phyloP scores from a whole-genome alignment of 2,113 vertebrate genomes.

The Sporophila hypoxantha region DNA sequence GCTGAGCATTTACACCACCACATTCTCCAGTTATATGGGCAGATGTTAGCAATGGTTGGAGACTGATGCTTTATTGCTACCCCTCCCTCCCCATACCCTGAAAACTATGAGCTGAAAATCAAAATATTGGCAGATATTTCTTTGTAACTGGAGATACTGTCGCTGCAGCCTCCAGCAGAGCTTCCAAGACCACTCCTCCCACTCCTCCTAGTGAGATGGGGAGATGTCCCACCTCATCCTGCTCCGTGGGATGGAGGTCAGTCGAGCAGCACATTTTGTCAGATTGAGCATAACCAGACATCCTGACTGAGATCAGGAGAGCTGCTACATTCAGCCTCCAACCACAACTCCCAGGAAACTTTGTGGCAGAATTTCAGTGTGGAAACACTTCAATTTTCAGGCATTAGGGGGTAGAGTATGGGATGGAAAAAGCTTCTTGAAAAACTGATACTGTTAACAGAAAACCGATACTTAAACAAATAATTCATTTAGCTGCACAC shows the following conservation, averaged over 20 bases:
- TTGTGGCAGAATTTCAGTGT: neutral
- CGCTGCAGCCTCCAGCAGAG: rapidly evolving
- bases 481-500: neutral
- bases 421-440: neutral
- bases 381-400: conserved; percentile 9
- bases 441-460: neutral
- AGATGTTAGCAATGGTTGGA: neutral
- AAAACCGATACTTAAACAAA: neutral
- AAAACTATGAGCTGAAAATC: neutral
- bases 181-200: neutral
- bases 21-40: rapidly evolving
- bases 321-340: neutral
- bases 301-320: neutral
- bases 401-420: neutral
- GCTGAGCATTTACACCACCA: rapidly evolving
- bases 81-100: neutral
- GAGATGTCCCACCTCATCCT: neutral
- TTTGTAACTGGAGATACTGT: neutral
- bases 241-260: neutral
- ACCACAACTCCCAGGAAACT: neutral
- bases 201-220: neutral
- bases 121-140: neutral
- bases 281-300: neutral
- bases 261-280: rapidly evolving
- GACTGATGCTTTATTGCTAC: rapidly evolving